Percentiles rank a stretch among this genome's conserved stretches.
Conservation (phyloP, 2,888 invertebrate species). For the Tetanocera ferruginea region DNA sequence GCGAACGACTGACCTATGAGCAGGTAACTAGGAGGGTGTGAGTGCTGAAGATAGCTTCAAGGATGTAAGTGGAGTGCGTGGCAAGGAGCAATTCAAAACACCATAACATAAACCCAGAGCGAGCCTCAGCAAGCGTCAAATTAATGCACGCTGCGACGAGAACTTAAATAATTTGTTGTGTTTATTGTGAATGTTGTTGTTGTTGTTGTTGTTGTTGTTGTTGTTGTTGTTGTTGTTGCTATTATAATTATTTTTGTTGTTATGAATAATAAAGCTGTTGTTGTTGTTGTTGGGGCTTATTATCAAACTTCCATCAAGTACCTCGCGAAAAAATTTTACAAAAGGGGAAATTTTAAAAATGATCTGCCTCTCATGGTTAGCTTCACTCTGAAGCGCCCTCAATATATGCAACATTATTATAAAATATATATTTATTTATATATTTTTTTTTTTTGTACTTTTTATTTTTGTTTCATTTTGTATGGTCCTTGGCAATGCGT, state of each 20-base stretch:
- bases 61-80: background rate
- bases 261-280: background rate
- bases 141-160: conserved; percentile 6
- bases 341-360: conserved; percentile 9
- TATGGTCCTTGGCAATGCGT: conserved; percentile 8
- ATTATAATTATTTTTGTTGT: conserved; percentile 10
- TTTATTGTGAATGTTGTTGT: background rate
- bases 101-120: background rate
- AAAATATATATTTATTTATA: background rate
- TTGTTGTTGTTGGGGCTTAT: conserved; percentile 32
- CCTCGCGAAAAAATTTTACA: conserved; percentile 31
- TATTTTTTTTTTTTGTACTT: conserved; percentile 5
- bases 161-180: conserved; percentile 25
- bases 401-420: conserved; percentile 10
- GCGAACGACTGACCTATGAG: background rate
- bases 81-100: background rate
- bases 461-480: background rate
- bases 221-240: conserved; percentile 34
- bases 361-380: background rate
- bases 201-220: conserved; percentile 17
- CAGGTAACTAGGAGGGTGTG: conserved; percentile 1
- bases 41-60: background rate
- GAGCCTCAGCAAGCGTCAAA: background rate
- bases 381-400: background rate
- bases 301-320: conserved; percentile 30